Conservation (phyloP, 2,888 invertebrate species). For the Lymantria dispar region DNA sequence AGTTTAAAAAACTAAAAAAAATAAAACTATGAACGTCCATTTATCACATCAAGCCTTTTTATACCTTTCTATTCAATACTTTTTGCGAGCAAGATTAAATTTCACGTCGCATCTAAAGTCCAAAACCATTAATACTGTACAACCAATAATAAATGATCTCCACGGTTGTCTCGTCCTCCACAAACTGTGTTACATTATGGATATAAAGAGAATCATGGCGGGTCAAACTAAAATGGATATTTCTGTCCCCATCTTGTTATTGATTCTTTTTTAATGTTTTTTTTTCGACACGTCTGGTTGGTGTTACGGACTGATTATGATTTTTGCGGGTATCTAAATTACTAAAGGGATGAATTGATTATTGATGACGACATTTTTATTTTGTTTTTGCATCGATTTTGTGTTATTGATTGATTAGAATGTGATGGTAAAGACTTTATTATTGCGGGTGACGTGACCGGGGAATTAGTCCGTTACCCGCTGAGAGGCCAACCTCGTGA, state of each 20-base stretch:
- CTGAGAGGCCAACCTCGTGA: too few relatives aligned
- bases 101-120: slow-evolving; percentile 69
- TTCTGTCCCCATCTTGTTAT: slow-evolving; percentile 60
- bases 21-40: slow-evolving; percentile 54
- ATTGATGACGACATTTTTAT: slow-evolving; percentile 44
- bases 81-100: slow-evolving; percentile 79
- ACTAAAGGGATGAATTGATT: slow-evolving; percentile 53
- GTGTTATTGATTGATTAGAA: background rate
- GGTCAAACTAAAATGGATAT: slow-evolving; percentile 41
- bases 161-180: slow-evolving; percentile 9
- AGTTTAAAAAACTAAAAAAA: too few relatives aligned
- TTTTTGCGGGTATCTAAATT: slow-evolving; percentile 62
- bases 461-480: too few relatives aligned
- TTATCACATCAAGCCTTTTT: slow-evolving; percentile 74
- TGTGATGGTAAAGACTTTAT: background rate
- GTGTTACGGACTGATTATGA: slow-evolving; percentile 73
- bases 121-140: slow-evolving; percentile 70
- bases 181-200: slow-evolving; percentile 3
- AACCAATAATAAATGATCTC: slow-evolving; percentile 50
- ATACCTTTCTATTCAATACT: slow-evolving; percentile 74
- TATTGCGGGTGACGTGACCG: too few relatives aligned
- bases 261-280: slow-evolving; percentile 57
- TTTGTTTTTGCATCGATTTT: slow-evolving; percentile 12
- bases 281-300: slow-evolving; percentile 64
- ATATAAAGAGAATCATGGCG: slow-evolving; percentile 14